Percentiles rank a stretch among this genome's conserved stretches.
Conservation (phyloP, 2,888 invertebrate genomes). For the Orthosia gracilis region DNA sequence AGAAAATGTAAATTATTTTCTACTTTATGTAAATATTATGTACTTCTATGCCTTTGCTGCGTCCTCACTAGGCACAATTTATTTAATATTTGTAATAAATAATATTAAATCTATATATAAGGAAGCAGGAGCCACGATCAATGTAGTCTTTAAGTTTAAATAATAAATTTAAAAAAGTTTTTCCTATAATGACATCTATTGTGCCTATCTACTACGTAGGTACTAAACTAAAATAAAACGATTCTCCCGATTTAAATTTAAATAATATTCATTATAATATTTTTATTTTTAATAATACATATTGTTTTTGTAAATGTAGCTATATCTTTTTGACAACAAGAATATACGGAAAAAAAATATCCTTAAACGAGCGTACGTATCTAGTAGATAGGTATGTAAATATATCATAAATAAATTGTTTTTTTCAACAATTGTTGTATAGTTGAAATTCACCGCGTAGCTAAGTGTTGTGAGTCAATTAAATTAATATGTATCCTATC, state of each 20-base stretch:
- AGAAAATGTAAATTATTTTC: slow-evolving; percentile 3
- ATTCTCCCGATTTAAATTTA: background rate
- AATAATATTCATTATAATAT: background rate
- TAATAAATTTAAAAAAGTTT: slow-evolving; percentile 28
- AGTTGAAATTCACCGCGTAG: slow-evolving; percentile 68
- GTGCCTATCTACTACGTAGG: slow-evolving; percentile 4
- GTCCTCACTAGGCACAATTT: slow-evolving; percentile 57
- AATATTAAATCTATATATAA: slow-evolving; percentile 29
- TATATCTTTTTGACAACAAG: background rate
- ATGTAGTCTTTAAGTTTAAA: slow-evolving; percentile 58
- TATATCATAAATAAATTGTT: background rate
- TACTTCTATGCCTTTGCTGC: slow-evolving; percentile 38
- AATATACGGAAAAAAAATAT: background rate
- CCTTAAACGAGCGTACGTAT: background rate
- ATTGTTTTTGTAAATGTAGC: background rate
- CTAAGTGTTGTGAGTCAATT: slow-evolving; percentile 87
- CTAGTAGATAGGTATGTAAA: slow-evolving; percentile 2
- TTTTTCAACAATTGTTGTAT: slow-evolving; percentile 39
- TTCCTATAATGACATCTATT: slow-evolving; percentile 11
- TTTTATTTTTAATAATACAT: background rate
- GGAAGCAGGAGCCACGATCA: slow-evolving; percentile 51
- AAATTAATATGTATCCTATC: slow-evolving; percentile 82
- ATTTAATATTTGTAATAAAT: slow-evolving; percentile 38
- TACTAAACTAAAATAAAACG: background rate
- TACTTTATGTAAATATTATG: slow-evolving; percentile 35